Evolutionary conservation across 2,113 vertebrate species (phyloP), one percentile per base, ranked within the genome.

Genomic region (Scomber scombrus): DNA sequence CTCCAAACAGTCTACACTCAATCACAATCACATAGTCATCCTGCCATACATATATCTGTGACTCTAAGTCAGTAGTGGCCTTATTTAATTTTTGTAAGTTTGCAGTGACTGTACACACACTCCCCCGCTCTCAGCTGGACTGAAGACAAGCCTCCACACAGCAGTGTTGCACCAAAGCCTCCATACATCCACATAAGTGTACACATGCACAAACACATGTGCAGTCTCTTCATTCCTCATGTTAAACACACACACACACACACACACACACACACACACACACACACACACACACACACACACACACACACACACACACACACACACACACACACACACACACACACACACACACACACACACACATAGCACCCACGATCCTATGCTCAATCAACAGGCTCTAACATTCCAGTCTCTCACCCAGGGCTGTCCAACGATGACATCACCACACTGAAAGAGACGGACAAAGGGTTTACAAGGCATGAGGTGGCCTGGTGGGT

Each of bases 401-500:
- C 90, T 89, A 93, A 91, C 91, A 93, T 93, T 95, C 91, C 85
- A 74, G 76, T 72, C 54, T 88, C 85, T 84, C 49, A 72, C 88
- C 64, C 63, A 26, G 75, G 65, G 60, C 63, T 64, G 67, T 78
- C 61, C 78, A 16, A 19, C 40, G 40, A 85, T 93, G 85, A 91
- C 86, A 87, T 94, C 92, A 93, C 67, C 61, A 21, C 3, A 51
- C 62, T 5, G 3, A 26, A 56, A 63, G 46, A 81, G 80, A 90
- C 13, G 26, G 52, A 43, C 80, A 46, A 57, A 7, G 19, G 46
- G 34, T 84, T 91, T 82, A 78, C 78, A 79, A 56, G 78, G 57
- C 65, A 57, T 19, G 49, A 75, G 81, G 73, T 43, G 78, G 40
- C 34, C 51, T 31, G 51, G n/a, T 34, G 51, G 56, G 45, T 69